Evolutionary conservation across 2,888 invertebrate species (phyloP), one percentile per base, ranked within the genome.

Genomic region (Lasioglossum zephyrum): DNA sequence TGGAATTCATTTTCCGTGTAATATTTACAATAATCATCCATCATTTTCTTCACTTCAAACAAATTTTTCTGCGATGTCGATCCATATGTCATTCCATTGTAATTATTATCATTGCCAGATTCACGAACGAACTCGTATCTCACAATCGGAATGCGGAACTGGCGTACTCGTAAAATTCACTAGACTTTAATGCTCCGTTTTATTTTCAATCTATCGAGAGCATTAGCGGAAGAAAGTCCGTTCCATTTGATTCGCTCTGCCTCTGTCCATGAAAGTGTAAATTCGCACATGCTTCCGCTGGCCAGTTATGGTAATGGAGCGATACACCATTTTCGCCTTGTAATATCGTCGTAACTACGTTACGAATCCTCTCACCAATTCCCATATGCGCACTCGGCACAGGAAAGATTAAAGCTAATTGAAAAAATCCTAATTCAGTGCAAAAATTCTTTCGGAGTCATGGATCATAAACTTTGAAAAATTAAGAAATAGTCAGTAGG

Each of bases 191-290:
- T 13, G 4, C 4, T 26, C 26, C 26, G 26, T 60, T 26, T 26
- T 5, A 26, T 60, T 60, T 26, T n/a, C 60, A 26, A n/a, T 60
- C 60, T 26, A 13, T 60, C 60, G 60, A 2, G 60, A 13, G 26
- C 60, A 60, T 60, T 60, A 60, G 60, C 60, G 60, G 26, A 60
- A 26, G 60, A 60, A 60, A 60, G 60, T 60, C 60, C 26, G 60
- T 60, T 26, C 60, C 26, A 60, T 60, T 60, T 31, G 60, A 60
- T 26, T 60, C 26, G 26, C 26, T 60, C 60, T 13, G 60, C 26
- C 13, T 26, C 60, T 26, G 26, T 60, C 60, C 26, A 60, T 13
- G 60, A 60, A 60, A 60, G 60, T 60, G 60, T 60, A 31, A 60
- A 60, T 60, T 60, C 60, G 4, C 60, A 5, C 26, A 11, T 60